Conservation (phyloP, 2,113 vertebrate genomes). For the Periophthalmus modestus region DNA sequence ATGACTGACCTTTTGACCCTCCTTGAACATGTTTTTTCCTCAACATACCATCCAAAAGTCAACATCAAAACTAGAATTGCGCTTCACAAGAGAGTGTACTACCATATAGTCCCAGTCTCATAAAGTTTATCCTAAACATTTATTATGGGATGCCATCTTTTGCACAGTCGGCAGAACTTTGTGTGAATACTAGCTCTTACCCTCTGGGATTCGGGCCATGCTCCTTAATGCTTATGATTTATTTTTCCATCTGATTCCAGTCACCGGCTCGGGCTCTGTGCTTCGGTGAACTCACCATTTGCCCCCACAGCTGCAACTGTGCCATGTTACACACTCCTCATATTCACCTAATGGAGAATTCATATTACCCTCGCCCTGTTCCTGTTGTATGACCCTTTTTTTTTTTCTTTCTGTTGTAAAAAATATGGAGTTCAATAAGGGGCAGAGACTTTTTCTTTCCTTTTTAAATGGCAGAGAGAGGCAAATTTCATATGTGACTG, state of each 20-base stretch:
- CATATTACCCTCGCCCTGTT: conserved; percentile 10
- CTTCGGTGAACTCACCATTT: conserved; percentile 56
- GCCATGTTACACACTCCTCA: conserved; percentile 37
- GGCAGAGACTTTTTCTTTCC: too few relatives aligned
- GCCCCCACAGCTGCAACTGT: conserved; percentile 54
- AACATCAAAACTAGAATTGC: background rate
- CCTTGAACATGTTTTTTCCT: background rate
- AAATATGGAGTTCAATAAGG: background rate
- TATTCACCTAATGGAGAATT: conserved; percentile 32
- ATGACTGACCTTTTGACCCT: background rate
- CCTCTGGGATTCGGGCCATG: conserved; percentile 47
- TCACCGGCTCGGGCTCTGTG: conserved; percentile 45
- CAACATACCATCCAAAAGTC: too few relatives aligned
- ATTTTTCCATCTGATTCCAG: conserved; percentile 58
- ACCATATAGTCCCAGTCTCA: too few relatives aligned
- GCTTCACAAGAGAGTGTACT: background rate
- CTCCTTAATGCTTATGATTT: conserved; percentile 61
- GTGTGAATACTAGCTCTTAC: conserved; percentile 37
- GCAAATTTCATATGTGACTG: too few relatives aligned
- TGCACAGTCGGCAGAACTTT: conserved; percentile 47
- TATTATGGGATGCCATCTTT: conserved; percentile 32
- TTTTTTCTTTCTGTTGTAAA: background rate
- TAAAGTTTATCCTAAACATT: conserved; percentile 16
- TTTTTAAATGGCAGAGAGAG: too few relatives aligned
- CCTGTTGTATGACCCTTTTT: background rate